Base-by-base conservation (phyloP, 1,140 invertebrate species). In the Triops longicaudatus region DNA sequence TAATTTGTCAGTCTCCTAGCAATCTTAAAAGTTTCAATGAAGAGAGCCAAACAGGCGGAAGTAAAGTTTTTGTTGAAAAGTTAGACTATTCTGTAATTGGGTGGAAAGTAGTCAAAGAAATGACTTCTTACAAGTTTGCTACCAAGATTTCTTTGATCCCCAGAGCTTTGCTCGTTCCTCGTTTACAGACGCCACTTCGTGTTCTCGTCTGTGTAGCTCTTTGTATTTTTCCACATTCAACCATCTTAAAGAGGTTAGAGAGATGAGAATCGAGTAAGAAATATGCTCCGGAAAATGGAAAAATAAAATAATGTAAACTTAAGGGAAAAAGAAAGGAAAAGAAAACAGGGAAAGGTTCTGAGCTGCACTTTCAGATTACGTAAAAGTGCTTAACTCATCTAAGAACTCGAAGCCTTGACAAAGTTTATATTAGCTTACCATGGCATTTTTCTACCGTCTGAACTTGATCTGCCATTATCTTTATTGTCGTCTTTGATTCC, bases 91-190 rank as follows among this genome's bases (percentile, higher is more conserved):
- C 50, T 63, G 50, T 63, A 63, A 63, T 63, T 63, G 50, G 50
- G 50, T 63, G 50, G 50, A 63, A 63, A 63, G 50, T 63, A 63
- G 50, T 63, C n/a, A 63, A 63, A 63, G 50, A 63, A 63, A 63
- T n/a, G 0, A 63, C 50, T 63, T 63, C 50, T 63, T 63, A 22
- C 50, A 63, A 63, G 50, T 63, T 63, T 63, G 50, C 50, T 7
- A 63, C 17, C 50, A 63, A 63, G 50, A 63, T n/a, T 63, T 63
- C 50, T 63, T 63, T 63, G 50, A 63, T 63, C 50, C 50, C 50
- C 50, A 63, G 50, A 63, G 50, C 50, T 63, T 63, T 63, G 50
- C 50, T 63, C 50, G 50, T 63, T n/a, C 50, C 50, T 63, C 50
- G 50, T 63, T 63, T 63, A 63, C 50, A n/a, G 50, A 17, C 22